These are phyloP conservation scores for Hydra vulgaris DNA, from an alignment of 30 jellyfish, hydroid and myxozoan species.

Conservation along the genomic window DNA sequence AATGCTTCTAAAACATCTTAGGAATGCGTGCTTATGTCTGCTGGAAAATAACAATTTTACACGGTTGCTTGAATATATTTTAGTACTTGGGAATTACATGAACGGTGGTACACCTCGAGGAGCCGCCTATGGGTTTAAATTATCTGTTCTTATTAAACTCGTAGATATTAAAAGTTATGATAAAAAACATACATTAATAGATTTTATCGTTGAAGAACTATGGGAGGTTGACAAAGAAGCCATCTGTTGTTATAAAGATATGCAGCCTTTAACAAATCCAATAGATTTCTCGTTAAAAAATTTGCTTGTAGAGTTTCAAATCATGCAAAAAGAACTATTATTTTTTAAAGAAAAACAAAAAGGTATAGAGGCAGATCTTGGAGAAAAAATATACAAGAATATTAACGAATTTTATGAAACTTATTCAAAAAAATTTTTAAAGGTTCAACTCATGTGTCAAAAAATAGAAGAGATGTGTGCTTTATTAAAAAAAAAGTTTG, in stretches of 20 bases:
- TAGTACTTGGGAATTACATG: slow-evolving; percentile 67
- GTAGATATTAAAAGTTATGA: slow-evolving; percentile 56
- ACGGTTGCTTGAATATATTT: slow-evolving; percentile 49
- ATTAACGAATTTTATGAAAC: slow-evolving; percentile 24
- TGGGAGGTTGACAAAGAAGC: slow-evolving; percentile 45
- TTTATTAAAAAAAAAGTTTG: slow-evolving; percentile 43
- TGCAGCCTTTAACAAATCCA: slow-evolving; percentile 56
- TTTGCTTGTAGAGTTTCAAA: slow-evolving; percentile 71
- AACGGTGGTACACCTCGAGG: slow-evolving; percentile 92
- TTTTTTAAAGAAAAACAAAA: slow-evolving; percentile 33
- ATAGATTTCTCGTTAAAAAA: slow-evolving; percentile 77
- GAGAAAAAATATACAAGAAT: slow-evolving; percentile 25
- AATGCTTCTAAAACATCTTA: slow-evolving; percentile 36
- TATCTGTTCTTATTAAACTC: slow-evolving; percentile 67
- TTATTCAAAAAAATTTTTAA: slow-evolving; percentile 16
- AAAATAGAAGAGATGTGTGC: slow-evolving; percentile 32
- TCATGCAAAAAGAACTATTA: slow-evolving; percentile 54
- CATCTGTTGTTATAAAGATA: slow-evolving; percentile 56
- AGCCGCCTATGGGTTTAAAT: slow-evolving; percentile 78
- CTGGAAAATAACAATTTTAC: slow-evolving; percentile 36
- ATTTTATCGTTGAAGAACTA: slow-evolving; percentile 64
- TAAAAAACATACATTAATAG: slow-evolving; percentile 43
- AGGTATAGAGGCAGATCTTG: slow-evolving; percentile 10
- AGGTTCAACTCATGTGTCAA: slow-evolving; percentile 30
- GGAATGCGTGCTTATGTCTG: slow-evolving; percentile 41